Base-by-base conservation (phyloP, 2,797 vertebrate genomes). In the Knipowitschia caucasica region DNA sequence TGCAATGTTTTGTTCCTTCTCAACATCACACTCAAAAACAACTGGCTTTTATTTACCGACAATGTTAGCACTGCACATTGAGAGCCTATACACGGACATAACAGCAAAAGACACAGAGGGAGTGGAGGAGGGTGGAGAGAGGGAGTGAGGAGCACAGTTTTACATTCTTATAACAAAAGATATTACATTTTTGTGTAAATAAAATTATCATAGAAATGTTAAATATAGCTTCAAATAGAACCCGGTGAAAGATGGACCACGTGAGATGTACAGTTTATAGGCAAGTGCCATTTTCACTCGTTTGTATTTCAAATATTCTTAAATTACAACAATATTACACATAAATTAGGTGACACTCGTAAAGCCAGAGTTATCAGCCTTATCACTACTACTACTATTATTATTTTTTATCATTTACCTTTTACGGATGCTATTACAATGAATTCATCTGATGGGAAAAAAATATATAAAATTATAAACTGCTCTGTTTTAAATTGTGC, bases 31-130 rank as follows among this genome's bases (percentile, higher is more conserved):
- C 81, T 90, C 80, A 88, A 84, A 90, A 91, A 90, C 87, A 73
- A 90, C 88, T 90, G 89, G 90, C 88, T 87, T 88, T 21, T 86
- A 82, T 88, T 89, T 89, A 90, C 84, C 83, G 87, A 92, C 89
- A 89, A 82, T 75, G 89, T 88, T 89, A 89, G 87, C 88, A 92
- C 88, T 91, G 88, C 89, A 92, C 89, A 91, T 83, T 83, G 84
- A 90, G 82, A 85, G 80, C 85, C 77, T 87, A 34, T 34, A 89
- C 90, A 91, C 86, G 88, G 84, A 91, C 88, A 73, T 3, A 82
- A 90, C 86, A 89, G 87, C 87, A 84, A 90, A 87, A 89, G 85
- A 90, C 82, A 86, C 75, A 55, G 69, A 79, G 84, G 78, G 74
- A 54, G 69, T 56, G 69, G 60, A 34, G 60, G 67, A 56, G 64